Percentiles rank a stretch among this genome's conserved stretches.
phyloP scores from a whole-genome alignment of 2,888 invertebrate genomes.

The Lasiommata megera region DNA sequence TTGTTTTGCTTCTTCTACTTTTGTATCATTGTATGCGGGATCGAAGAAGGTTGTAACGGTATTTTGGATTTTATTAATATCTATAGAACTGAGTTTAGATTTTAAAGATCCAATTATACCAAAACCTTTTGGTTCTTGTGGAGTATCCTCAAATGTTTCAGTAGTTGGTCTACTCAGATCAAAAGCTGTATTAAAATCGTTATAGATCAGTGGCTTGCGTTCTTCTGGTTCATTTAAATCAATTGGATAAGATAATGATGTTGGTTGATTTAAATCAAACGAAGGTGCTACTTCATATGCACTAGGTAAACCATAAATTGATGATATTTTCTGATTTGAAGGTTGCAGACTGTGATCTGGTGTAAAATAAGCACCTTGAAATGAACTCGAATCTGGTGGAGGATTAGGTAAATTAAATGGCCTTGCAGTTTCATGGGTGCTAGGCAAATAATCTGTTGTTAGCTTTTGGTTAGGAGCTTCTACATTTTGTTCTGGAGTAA shows the following conservation, averaged over 20 bases:
- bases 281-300: constrained; percentile 21
- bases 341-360: constrained; percentile 41
- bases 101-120: constrained; percentile 74
- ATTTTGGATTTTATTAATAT: constrained; percentile 73
- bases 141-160: constrained; percentile 48
- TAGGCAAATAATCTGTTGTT: constrained; percentile 37
- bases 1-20: constrained; percentile 38
- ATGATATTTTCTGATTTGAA: constrained; percentile 29
- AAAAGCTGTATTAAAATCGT: constrained; percentile 55
- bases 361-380: constrained; percentile 56
- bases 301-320: constrained; percentile 34
- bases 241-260: constrained; percentile 31
- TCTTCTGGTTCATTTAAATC: constrained; percentile 35
- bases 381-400: constrained; percentile 39
- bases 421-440: constrained; percentile 11
- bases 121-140: constrained; percentile 56
- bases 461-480: constrained; percentile 22
- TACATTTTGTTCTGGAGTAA: constrained; percentile 46
- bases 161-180: constrained; percentile 61
- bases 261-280: constrained; percentile 42
- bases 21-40: constrained; percentile 60
- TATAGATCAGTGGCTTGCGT: constrained; percentile 28
- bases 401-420: constrained; percentile 43
- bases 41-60: constrained; percentile 75
- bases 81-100: constrained; percentile 67